phyloP scores from a whole-genome alignment of 2,888 invertebrate genomes.

The Brachypterus glaber region DNA sequence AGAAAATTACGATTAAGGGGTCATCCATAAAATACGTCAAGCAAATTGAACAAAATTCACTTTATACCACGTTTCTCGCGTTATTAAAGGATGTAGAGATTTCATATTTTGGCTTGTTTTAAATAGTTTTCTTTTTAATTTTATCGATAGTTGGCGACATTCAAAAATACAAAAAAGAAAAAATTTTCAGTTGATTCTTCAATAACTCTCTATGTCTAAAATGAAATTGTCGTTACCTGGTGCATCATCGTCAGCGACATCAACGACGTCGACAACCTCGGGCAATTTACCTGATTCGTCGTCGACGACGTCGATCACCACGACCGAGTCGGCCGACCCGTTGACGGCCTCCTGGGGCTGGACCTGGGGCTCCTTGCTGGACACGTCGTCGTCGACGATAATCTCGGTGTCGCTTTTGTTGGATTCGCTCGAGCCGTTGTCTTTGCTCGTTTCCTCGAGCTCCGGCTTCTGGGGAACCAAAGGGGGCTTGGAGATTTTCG shows the following conservation, averaged over 20 bases:
- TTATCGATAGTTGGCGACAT: too few species aligned
- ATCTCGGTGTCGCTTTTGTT: slow-evolving; percentile 23
- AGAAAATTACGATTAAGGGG: too few species aligned
- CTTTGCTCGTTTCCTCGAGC: slow-evolving; percentile 12
- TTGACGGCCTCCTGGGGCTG: slow-evolving; percentile 20
- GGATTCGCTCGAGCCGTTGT: slow-evolving; percentile 8
- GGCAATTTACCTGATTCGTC: slow-evolving; percentile 8
- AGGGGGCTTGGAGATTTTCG: not conserved
- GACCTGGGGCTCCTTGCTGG: slow-evolving; percentile 14
- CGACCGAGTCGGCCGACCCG: slow-evolving; percentile 16
- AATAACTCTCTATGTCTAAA: too few species aligned
- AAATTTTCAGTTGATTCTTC: too few species aligned
- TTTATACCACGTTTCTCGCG: too few species aligned
- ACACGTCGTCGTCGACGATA: slow-evolving; percentile 28
- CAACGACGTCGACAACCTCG: not conserved
- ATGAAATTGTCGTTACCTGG: too few species aligned
- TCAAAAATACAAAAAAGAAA: too few species aligned
- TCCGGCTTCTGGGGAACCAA: slow-evolving; percentile 8
- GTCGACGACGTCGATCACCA: slow-evolving; percentile 23
- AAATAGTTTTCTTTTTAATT: too few species aligned
- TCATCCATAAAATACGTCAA: too few species aligned
- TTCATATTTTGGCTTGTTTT: too few species aligned
- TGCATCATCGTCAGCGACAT: not conserved
- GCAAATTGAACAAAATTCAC: too few species aligned
- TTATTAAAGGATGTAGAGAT: too few species aligned